These are phyloP conservation scores for Cebidichthys violaceus DNA, from an alignment of 2,113 vertebrate genomes.

Conservation along the genomic window DNA sequence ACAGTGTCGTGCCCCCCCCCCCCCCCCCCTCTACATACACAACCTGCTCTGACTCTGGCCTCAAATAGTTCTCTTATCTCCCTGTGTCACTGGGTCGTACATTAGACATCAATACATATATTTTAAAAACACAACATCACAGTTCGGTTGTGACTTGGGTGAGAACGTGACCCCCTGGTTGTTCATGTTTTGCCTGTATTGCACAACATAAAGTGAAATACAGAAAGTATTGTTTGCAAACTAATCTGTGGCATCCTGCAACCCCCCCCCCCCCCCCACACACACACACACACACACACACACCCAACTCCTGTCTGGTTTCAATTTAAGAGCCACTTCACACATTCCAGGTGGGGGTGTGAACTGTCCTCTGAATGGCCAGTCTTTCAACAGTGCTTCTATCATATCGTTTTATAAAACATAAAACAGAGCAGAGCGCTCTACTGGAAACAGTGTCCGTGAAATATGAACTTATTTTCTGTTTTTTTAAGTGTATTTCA, in stretches of 20 bases:
- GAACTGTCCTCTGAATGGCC: constrained; percentile 6
- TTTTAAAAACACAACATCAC: background rate
- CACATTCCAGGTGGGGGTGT: constrained; percentile 68
- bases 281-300: no score
- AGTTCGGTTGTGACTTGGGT: background rate
- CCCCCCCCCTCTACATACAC: background rate
- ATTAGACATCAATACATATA: background rate
- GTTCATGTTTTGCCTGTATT: background rate
- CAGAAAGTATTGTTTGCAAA: background rate
- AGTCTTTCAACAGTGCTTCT: background rate
- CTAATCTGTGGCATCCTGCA: background rate
- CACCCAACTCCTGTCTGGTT: constrained; percentile 24
- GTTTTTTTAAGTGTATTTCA: background rate
- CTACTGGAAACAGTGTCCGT: no score
- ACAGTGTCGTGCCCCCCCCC: no score
- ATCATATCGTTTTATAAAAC: no score
- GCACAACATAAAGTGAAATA: background rate
- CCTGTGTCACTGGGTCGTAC: background rate
- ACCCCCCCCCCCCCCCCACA: background rate
- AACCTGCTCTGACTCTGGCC: background rate
- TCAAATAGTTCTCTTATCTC: background rate
- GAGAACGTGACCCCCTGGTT: background rate
- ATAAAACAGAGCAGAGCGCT: no score
- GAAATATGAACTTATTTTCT: background rate
- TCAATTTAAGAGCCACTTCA: constrained; percentile 42